Conservation (phyloP, 2,797 vertebrate genomes). For the Melanotaenia trifasciata region DNA sequence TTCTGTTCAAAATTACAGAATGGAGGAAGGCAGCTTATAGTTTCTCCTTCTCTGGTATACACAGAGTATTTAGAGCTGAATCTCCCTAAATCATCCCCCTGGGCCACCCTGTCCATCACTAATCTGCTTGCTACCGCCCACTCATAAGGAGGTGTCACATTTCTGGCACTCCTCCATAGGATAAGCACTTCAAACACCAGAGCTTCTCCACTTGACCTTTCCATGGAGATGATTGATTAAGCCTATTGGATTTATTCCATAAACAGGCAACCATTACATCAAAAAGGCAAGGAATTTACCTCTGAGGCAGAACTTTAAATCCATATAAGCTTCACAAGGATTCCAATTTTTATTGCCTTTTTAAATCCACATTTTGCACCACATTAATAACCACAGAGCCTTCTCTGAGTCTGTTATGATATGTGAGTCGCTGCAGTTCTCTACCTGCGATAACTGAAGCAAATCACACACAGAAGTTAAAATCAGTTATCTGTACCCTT, state of each 20-base stretch:
- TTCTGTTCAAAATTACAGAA: conserved; percentile 69
- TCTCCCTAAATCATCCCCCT: conserved; percentile 78
- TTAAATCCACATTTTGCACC: conserved; percentile 63
- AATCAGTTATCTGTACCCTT: conserved; percentile 56
- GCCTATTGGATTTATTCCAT: conserved; percentile 79
- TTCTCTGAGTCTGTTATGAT: conserved; percentile 46
- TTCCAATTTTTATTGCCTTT: conserved; percentile 73
- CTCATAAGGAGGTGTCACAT: conserved; percentile 81
- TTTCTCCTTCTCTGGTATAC: conserved; percentile 58
- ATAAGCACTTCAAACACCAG: conserved; percentile 82
- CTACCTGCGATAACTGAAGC: conserved; percentile 68
- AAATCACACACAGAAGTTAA: conserved; percentile 63
- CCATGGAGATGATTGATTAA: conserved; percentile 80
- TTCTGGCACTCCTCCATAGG: conserved; percentile 76
- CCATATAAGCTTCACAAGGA: conserved; percentile 72
- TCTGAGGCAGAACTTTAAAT: conserved; percentile 77
- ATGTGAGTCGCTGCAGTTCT: conserved; percentile 49
- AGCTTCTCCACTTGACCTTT: conserved; percentile 82
- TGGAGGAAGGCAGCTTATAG: conserved; percentile 65
- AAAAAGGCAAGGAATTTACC: conserved; percentile 78
- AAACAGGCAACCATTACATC: conserved; percentile 79
- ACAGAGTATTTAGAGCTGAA: conserved; percentile 76
- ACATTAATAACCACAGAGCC: conserved; percentile 65
- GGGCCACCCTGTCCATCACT: conserved; percentile 79
- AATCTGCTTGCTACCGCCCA: conserved; percentile 77